phyloP scores from a whole-genome alignment of 2,797 vertebrate species.

The Potorous gilbertii region DNA sequence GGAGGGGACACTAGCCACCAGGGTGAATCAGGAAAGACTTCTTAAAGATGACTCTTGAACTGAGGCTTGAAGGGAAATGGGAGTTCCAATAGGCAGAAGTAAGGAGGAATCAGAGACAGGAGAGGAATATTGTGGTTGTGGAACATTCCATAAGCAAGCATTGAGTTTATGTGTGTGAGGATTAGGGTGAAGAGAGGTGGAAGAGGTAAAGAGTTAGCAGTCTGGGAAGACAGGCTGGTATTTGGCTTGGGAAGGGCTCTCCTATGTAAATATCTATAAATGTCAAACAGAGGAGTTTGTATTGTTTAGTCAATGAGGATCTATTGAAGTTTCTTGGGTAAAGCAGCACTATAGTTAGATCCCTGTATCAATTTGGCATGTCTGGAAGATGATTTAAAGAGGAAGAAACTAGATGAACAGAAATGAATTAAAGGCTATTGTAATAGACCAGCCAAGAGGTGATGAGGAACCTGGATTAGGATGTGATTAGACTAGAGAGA shows the following conservation, averaged over 20 bases:
- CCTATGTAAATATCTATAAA: neutral
- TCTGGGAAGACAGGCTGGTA: neutral
- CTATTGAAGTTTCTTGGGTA: neutral
- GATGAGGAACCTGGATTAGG: neutral
- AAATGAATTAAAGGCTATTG: neutral
- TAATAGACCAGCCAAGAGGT: neutral
- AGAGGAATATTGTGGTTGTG: neutral
- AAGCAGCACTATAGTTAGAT: neutral
- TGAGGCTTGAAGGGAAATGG: neutral
- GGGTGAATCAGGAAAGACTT: neutral
- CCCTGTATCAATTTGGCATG: neutral
- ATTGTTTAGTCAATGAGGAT: neutral
- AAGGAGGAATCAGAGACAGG: neutral
- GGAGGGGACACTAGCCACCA: neutral
- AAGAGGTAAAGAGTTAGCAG: neutral
- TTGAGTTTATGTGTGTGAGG: neutral
- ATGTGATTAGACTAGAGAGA: neutral
- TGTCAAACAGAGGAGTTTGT: neutral
- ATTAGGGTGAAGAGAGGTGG: neutral
- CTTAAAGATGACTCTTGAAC: neutral
- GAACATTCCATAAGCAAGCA: neutral
- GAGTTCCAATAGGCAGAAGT: neutral
- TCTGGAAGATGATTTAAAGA: neutral
- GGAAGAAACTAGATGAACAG: neutral
- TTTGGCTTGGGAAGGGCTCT: neutral